Evolutionary conservation across 2,888 invertebrate genomes (phyloP).

Genomic region (Electrophaes corylata): DNA sequence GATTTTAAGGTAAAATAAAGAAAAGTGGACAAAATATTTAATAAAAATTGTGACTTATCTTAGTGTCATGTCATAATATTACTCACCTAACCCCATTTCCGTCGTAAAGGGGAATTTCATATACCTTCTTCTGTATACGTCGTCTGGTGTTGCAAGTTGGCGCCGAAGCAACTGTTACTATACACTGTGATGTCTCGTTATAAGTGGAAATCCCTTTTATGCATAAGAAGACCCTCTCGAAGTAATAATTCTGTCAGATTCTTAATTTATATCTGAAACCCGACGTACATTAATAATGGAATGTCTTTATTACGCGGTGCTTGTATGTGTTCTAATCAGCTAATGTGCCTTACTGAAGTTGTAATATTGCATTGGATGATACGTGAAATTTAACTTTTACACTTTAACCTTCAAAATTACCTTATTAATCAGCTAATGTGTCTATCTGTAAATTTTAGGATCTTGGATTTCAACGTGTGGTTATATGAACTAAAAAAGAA

Average conservation of each 20-base stretch:
- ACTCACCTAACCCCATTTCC: conserved; percentile 11
- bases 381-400: no score
- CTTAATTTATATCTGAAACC: conserved; percentile 22
- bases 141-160: conserved; percentile 13
- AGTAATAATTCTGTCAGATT: conserved; percentile 24
- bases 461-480: no score
- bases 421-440: no score
- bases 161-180: conserved; percentile 14
- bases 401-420: no score
- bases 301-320: conserved; percentile 14
- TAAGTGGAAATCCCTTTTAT: conserved; percentile 21
- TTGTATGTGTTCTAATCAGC: conserved; percentile 12
- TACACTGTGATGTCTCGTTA: conserved; percentile 17
- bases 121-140: conserved; percentile 1
- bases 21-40: no score
- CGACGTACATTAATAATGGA: conserved; percentile 19
- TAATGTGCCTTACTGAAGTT: conserved; percentile 16
- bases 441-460: no score
- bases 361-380: no score
- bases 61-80: conserved; percentile 7
- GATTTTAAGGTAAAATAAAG: no score
- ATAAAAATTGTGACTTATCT: not conserved
- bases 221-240: conserved; percentile 20
- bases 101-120: conserved; percentile 1
- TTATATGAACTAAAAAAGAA: no score